Evolutionary conservation across 2,888 invertebrate genomes (phyloP).

Genomic region (Bibio marci): DNA sequence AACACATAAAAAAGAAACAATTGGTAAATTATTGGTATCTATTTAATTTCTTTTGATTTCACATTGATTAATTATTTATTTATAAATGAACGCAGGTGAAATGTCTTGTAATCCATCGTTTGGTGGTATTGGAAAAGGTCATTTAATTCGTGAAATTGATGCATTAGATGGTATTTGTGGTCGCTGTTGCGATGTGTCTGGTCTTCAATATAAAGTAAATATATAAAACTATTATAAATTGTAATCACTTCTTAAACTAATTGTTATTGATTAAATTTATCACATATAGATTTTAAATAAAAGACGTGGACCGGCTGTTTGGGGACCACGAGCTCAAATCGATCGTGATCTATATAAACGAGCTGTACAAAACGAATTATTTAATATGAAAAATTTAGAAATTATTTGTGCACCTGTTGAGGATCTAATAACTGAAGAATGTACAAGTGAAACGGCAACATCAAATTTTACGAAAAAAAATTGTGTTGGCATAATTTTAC

Average conservation of each 20-base stretch:
- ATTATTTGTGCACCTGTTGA: conserved; percentile 59
- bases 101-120: conserved; percentile 93
- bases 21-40: conserved; percentile 37
- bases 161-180: conserved; percentile 74
- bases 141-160: conserved; percentile 73
- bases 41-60: neutral
- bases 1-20: conserved; percentile 67
- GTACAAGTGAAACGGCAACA: conserved; percentile 18
- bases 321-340: conserved; percentile 79
- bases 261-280: too few species aligned
- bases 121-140: conserved; percentile 84
- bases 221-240: conserved; percentile 1
- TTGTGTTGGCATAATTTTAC: conserved; percentile 20
- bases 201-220: conserved; percentile 55
- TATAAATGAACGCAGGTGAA: conserved; percentile 44
- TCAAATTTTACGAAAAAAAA: conserved; percentile 8
- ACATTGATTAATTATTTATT: neutral
- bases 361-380: conserved; percentile 54
- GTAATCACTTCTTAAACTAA: too few species aligned
- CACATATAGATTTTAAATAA: conserved; percentile 54
- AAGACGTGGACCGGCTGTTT: conserved; percentile 72
- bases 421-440: conserved; percentile 42
- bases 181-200: conserved; percentile 63
- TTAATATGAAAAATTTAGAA: conserved; percentile 43
- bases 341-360: conserved; percentile 63